phyloP scores from a whole-genome alignment of 2,888 invertebrate genomes.

The Acrocyrtus sp. region DNA sequence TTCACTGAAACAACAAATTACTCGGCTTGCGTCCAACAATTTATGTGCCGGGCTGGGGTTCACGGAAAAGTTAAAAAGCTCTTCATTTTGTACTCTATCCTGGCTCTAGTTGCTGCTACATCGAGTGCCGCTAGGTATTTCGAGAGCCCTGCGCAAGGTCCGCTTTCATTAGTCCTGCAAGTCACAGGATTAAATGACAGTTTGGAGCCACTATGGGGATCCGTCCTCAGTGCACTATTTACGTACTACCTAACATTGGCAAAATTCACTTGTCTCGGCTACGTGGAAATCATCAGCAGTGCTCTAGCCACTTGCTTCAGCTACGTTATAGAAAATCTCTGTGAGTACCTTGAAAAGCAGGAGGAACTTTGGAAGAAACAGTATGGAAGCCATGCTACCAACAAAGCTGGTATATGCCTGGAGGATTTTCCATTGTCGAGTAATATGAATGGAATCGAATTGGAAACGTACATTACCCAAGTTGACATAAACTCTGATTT shows the following conservation, averaged over 20 bases:
- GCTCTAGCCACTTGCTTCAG: conserved; percentile 26
- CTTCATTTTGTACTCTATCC: conserved; percentile 3
- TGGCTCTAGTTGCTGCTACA: background rate
- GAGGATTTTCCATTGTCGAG: too few relatives aligned
- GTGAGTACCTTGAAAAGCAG: conserved; percentile 20
- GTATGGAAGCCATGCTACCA: too few relatives aligned
- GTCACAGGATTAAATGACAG: background rate
- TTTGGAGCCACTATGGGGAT: background rate
- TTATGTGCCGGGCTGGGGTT: background rate
- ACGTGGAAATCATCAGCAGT: conserved; percentile 34
- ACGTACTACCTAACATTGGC: conserved; percentile 11
- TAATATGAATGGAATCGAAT: too few relatives aligned
- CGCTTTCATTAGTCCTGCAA: background rate
- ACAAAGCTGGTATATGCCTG: too few relatives aligned
- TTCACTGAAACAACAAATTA: conserved; percentile 20
- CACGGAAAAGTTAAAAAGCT: background rate
- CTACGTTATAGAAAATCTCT: conserved; percentile 25
- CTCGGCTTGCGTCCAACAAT: background rate
- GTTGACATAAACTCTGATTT: too few relatives aligned
- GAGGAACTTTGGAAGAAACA: conserved; percentile 24
- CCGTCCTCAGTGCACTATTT: background rate
- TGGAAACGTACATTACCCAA: too few relatives aligned
- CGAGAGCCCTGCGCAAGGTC: background rate
- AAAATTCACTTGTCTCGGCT: conserved; percentile 18
- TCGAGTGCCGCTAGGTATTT: background rate